Conservation (phyloP, 2,113 vertebrate genomes). For the Gasterosteus nipponicus region DNA sequence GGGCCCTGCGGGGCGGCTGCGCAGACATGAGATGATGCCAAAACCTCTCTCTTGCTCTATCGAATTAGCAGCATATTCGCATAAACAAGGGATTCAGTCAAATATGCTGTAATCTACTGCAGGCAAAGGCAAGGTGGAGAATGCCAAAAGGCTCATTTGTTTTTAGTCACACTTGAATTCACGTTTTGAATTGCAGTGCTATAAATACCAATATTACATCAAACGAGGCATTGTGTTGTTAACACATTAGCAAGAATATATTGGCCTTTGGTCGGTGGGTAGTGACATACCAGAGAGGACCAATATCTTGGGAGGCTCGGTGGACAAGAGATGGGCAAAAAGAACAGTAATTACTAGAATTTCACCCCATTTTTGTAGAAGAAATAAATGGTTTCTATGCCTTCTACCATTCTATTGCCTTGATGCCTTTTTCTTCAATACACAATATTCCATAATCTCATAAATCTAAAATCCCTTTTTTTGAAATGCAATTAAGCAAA, state of each 20-base stretch:
- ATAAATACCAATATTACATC: slow-evolving; percentile 29
- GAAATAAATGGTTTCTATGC: background rate
- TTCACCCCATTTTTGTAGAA: background rate
- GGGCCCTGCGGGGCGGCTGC: slow-evolving; percentile 4
- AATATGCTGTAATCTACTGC: slow-evolving; percentile 23
- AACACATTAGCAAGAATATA: background rate
- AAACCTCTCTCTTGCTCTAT: slow-evolving; percentile 1
- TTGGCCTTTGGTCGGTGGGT: background rate
- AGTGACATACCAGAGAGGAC: slow-evolving; percentile 1
- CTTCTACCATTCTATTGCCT: background rate
- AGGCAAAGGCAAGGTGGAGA: slow-evolving; percentile 8
- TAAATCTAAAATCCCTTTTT: no score
- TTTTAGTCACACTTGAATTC: slow-evolving; percentile 39
- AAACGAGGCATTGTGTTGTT: slow-evolving; percentile 15
- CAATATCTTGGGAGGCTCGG: slow-evolving; percentile 4
- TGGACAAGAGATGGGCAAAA: background rate
- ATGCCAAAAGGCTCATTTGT: slow-evolving; percentile 25
- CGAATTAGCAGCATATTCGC: slow-evolving; percentile 28
- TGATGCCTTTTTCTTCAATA: background rate
- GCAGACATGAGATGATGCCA: slow-evolving; percentile 8
- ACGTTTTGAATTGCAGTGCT: slow-evolving; percentile 13
- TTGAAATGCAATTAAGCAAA: background rate
- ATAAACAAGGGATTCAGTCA: slow-evolving; percentile 15
- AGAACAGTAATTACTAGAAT: background rate
- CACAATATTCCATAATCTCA: background rate